These are phyloP conservation scores for Battus philenor DNA, from an alignment of 1,140 invertebrate species.

Conservation along the genomic window DNA sequence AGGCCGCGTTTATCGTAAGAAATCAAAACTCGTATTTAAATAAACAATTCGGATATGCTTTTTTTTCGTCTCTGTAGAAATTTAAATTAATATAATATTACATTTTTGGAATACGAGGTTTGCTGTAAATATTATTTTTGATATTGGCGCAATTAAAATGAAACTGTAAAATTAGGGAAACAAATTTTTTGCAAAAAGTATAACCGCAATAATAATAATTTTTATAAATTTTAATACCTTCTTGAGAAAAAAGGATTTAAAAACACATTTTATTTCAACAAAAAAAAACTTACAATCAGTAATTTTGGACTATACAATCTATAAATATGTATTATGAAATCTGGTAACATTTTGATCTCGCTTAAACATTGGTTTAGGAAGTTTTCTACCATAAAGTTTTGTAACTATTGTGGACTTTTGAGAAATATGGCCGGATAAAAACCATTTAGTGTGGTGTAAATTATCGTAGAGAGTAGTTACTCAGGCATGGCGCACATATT, in stretches of 20 bases:
- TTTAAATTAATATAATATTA: too few species aligned
- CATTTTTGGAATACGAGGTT: too few species aligned
- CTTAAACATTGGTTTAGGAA: not conserved
- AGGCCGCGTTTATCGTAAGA: conserved; percentile 1
- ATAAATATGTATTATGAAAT: too few species aligned
- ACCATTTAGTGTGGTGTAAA: conserved; percentile 22
- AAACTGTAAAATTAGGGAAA: too few species aligned
- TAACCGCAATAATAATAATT: not conserved
- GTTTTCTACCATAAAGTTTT: conserved; percentile 7
- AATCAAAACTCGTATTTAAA: not conserved
- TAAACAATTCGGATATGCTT: not conserved
- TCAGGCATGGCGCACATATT: conserved; percentile 18
- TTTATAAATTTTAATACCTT: not conserved
- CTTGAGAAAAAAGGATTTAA: not conserved
- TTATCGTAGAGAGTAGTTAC: conserved; percentile 20
- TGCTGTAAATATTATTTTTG: too few species aligned
- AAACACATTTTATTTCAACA: not conserved
- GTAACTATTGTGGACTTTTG: conserved; percentile 6
- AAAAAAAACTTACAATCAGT: not conserved
- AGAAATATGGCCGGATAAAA: conserved; percentile 28
- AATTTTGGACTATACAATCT: too few species aligned
- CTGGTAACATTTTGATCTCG: not conserved
- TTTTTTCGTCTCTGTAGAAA: too few species aligned
- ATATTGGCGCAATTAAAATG: too few species aligned
- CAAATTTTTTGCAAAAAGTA: not conserved